A percentile compares a stretch with the other conserved stretches of the same genome.
Evolutionary conservation across 2,888 invertebrate species (phyloP).

Genomic region (Hermodice carunculata): DNA sequence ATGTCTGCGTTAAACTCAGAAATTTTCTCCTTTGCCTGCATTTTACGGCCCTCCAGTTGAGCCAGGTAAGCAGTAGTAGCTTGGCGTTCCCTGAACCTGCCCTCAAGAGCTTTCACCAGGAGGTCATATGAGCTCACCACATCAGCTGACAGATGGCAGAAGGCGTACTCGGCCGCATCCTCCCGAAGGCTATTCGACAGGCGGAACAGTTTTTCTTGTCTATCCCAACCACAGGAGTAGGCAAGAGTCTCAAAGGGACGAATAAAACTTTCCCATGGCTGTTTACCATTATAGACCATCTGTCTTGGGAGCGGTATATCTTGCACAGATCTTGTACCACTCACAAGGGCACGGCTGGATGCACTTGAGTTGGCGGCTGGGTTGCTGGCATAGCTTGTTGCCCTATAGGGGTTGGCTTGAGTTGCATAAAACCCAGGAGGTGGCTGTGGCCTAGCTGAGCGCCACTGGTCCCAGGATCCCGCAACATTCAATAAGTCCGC

Average conservation of each 20-base stretch:
- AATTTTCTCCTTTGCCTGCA: constrained; percentile 19
- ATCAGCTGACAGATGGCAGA: constrained; percentile 20
- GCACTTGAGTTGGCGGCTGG: too few species aligned
- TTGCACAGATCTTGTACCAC: too few species aligned
- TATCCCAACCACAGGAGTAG: too few species aligned
- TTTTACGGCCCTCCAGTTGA: constrained; percentile 26
- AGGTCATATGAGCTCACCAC: constrained; percentile 7
- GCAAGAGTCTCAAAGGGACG: too few species aligned
- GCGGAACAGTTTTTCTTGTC: constrained; percentile 24
- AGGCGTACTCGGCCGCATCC: constrained; percentile 29
- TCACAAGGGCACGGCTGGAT: too few species aligned
- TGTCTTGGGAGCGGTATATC: constrained; percentile 25
- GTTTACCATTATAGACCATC: constrained; percentile 23
- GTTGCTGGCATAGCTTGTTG: too few species aligned
- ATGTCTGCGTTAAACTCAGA: constrained; percentile 32
- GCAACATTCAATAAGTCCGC: too few species aligned
- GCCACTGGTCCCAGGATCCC: too few species aligned
- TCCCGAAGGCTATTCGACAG: constrained; percentile 21
- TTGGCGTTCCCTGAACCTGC: constrained; percentile 19
- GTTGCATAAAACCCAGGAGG: too few species aligned
- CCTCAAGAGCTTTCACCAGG: constrained; percentile 11
- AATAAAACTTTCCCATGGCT: constrained; percentile 24
- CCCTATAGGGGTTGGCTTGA: too few species aligned
- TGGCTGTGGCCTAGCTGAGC: too few species aligned
- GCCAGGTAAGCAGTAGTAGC: constrained; percentile 28